Evolutionary conservation across 2,797 vertebrate genomes (phyloP).

Genomic region (Ceyx erithaca): DNA sequence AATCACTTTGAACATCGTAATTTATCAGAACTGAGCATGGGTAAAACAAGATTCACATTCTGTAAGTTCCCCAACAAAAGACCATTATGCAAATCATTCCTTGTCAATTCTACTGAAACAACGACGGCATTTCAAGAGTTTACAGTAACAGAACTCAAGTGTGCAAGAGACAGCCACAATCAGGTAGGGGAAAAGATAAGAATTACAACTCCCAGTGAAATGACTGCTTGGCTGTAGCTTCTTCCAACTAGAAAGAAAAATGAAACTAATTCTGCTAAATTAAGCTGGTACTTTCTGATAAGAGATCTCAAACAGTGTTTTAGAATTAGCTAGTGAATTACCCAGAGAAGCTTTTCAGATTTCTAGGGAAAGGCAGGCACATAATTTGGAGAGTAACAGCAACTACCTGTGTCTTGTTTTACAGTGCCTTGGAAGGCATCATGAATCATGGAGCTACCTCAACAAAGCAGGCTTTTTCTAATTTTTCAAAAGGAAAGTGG

Average conservation of each 20-base stretch:
- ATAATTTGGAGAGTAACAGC: not conserved
- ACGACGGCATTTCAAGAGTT: not conserved
- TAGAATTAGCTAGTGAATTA: not conserved
- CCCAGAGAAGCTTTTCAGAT: not conserved
- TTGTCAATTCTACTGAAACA: not conserved
- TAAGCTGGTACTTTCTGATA: not conserved
- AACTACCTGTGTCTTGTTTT: not conserved
- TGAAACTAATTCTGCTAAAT: not conserved
- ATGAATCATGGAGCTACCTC: not conserved
- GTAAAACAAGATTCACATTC: not conserved
- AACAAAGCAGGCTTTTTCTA: not conserved
- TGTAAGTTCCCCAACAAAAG: not conserved
- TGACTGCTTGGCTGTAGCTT: not conserved
- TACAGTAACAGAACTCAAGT: not conserved
- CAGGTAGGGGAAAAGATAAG: not conserved
- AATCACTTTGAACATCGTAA: not conserved
- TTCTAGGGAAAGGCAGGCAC: not conserved
- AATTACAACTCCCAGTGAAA: not conserved
- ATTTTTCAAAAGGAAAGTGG: not conserved
- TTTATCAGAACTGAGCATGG: not conserved
- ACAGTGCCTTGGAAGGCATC: not conserved
- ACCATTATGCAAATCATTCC: not conserved
- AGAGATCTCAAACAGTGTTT: not conserved
- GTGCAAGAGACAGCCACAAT: not conserved
- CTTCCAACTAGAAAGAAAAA: not conserved